phyloP scores from a whole-genome alignment of 2,888 invertebrate genomes.

The Lepetodrilus schrolli region DNA sequence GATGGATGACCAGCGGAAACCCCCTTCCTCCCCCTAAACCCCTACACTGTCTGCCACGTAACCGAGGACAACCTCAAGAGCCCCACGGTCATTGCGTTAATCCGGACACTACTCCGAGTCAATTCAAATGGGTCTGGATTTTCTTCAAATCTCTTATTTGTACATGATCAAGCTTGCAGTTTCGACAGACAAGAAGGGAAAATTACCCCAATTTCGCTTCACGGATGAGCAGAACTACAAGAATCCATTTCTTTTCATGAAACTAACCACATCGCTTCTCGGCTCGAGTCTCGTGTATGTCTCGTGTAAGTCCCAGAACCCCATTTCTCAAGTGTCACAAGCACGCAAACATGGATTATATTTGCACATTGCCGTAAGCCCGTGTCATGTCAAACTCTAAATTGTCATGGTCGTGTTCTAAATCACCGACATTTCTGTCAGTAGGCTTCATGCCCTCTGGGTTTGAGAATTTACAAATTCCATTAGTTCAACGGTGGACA shows the following conservation, averaged over 20 bases:
- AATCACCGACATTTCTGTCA: neutral
- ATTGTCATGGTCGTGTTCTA: neutral
- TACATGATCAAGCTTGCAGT: neutral
- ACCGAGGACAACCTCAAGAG: too few relatives aligned
- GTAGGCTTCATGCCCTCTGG: neutral
- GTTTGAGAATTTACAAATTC: neutral
- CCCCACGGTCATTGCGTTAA: too few relatives aligned
- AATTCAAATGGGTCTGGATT: too few relatives aligned
- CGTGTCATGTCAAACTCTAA: neutral
- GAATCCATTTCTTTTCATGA: neutral
- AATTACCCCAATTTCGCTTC: neutral
- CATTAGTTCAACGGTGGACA: slow-evolving; percentile 1
- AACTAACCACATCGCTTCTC: neutral
- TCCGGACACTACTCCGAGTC: too few relatives aligned
- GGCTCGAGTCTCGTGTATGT: neutral
- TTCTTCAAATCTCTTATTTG: neutral
- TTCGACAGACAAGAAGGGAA: neutral
- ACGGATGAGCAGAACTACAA: neutral
- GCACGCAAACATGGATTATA: neutral
- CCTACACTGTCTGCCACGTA: too few relatives aligned
- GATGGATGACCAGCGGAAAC: neutral
- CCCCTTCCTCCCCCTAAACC: neutral
- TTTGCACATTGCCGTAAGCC: neutral
- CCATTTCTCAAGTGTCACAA: neutral
- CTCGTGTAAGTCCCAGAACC: neutral